Evolutionary conservation across 2,888 invertebrate genomes (phyloP).

Genomic region (Nipponacmea schrenckii): DNA sequence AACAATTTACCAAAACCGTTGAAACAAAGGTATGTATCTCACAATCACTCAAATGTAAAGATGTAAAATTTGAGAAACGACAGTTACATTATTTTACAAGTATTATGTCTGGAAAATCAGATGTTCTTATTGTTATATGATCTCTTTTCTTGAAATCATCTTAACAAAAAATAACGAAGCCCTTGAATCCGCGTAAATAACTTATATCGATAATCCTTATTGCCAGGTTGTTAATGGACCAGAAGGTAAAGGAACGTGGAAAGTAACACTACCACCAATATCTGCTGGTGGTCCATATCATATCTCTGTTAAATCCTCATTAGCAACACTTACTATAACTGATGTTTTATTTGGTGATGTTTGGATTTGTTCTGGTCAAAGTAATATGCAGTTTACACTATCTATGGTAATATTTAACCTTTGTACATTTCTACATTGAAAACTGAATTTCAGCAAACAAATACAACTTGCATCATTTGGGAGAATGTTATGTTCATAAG

Average conservation of each 20-base stretch:
- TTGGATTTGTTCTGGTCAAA: slow-evolving; percentile 63
- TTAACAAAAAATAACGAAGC: too few species aligned
- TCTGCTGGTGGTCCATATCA: slow-evolving; percentile 36
- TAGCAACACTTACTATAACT: slow-evolving; percentile 34
- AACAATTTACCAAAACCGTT: not conserved
- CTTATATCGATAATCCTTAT: too few species aligned
- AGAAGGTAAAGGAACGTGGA: slow-evolving; percentile 34
- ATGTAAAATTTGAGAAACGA: too few species aligned
- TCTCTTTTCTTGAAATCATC: too few species aligned
- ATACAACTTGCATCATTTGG: too few species aligned
- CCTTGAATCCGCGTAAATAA: too few species aligned
- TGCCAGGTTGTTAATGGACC: slow-evolving; percentile 5
- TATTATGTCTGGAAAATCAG: too few species aligned
- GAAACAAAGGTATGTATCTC: slow-evolving; percentile 2
- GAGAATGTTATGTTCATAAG: too few species aligned
- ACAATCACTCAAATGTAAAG: too few species aligned
- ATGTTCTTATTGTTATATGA: too few species aligned
- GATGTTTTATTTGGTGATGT: slow-evolving; percentile 64
- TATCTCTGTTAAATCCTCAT: slow-evolving; percentile 40
- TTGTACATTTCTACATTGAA: not conserved
- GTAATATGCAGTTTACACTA: slow-evolving; percentile 54
- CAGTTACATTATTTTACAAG: too few species aligned
- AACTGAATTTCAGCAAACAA: too few species aligned
- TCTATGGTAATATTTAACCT: slow-evolving; percentile 21
- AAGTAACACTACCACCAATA: slow-evolving; percentile 39